Percentiles rank a stretch among this genome's conserved stretches.
Conservation (phyloP, 2,113 vertebrate genomes). For the Solea solea region DNA sequence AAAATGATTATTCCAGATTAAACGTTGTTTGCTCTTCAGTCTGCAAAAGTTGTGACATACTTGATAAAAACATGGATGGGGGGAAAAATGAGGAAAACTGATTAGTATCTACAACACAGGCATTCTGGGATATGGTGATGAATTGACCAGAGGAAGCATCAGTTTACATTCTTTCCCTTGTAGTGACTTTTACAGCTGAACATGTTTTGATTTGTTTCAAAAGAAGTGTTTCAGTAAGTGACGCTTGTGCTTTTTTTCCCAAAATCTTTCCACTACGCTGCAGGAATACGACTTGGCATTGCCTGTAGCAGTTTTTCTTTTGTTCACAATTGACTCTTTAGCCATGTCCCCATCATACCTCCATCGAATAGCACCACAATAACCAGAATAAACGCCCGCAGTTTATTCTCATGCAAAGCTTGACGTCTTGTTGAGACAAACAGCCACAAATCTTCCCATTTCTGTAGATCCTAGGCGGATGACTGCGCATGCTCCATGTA, state of each 20-base stretch:
- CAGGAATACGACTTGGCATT: background rate
- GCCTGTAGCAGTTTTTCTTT: background rate
- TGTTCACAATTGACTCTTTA: no score
- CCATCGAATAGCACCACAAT: no score
- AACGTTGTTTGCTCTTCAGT: slow-evolving; percentile 19
- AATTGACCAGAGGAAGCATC: slow-evolving; percentile 25
- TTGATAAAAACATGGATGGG: background rate
- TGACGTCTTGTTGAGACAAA: no score
- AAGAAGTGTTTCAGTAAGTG: slow-evolving; percentile 36
- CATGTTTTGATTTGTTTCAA: slow-evolving; percentile 66
- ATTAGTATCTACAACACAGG: slow-evolving; percentile 46
- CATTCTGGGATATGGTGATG: slow-evolving; percentile 46
- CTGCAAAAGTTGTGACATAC: slow-evolving; percentile 13
- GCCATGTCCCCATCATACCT: no score
- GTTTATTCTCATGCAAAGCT: no score
- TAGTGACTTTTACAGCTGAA: slow-evolving; percentile 62
- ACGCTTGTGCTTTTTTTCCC: slow-evolving; percentile 22
- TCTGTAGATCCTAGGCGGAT: no score
- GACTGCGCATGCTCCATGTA: no score
- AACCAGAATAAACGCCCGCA: no score
- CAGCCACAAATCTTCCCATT: no score
- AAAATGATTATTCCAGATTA: background rate
- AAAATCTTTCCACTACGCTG: slow-evolving; percentile 19
- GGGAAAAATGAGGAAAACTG: background rate
- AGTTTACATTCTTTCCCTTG: slow-evolving; percentile 75